Evolutionary conservation across 2,888 invertebrate genomes (phyloP), one percentile per base, ranked within the genome.

Genomic region (Rhagophthalmus giganteus): DNA sequence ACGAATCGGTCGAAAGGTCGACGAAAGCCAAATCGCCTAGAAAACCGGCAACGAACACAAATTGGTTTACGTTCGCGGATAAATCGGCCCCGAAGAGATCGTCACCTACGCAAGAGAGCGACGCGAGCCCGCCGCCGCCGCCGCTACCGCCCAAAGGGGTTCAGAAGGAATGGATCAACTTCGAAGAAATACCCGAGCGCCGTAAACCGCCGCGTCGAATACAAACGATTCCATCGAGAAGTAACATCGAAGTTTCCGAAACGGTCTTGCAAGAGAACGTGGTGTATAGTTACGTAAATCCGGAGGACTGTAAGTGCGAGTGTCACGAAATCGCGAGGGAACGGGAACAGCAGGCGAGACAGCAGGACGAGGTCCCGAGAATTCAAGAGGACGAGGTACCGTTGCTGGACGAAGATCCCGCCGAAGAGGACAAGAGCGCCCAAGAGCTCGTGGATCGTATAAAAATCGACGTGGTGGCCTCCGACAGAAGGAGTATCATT

Each of bases 231-330:
- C 90, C 90, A 12, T 78, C 82, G 37, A 77, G 80, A 58, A 78
- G 70, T 34, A 76, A 70, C 52, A 74, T 71, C 34, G 74, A 74
- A 46, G 73, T 71, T 26, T 66, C 76, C 11, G 76, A 78, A 27
- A 73, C 74, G 32, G 76, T 74, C 27, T 51, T 70, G 9, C 71
- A 72, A 41, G 70, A 75, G 57, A 74, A 75, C 54, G 79, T 81
- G 27, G 80, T 85, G 58, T 85, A 85, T 63, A 88, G 84, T 74
- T 91, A 90, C 74, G 91, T 90, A 42, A 89, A 90, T 73, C 90
- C 91, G 2, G 90, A 90, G 70, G 89, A 90, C 66, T 91, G 91
- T 69, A 87, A 88, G 69, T 91, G 91, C 76, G 90, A 91, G 75
- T 91, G 91, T 69, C 91, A 91, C 75, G 87, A 86, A 66, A 63